Conservation (phyloP, 2,797 vertebrate species). For the Prionace glauca region DNA sequence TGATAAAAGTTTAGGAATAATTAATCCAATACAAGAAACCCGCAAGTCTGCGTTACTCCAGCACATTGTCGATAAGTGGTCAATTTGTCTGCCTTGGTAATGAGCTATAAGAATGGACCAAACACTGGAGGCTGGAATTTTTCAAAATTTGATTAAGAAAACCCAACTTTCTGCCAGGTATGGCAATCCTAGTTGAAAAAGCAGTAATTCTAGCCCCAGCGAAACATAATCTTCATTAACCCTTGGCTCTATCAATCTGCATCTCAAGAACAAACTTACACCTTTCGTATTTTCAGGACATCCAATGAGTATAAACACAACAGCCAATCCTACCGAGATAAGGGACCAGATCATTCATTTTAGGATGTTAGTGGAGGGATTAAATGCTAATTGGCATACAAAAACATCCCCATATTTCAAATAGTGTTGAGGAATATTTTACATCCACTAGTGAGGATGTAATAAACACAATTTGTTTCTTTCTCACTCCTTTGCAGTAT, state of each 20-base stretch:
- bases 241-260: neutral
- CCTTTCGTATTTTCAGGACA: neutral
- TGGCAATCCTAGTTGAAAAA: neutral
- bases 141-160: neutral
- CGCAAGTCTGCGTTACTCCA: neutral
- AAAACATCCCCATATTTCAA: no score
- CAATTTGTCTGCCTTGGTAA: neutral
- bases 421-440: no score
- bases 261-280: neutral
- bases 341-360: no score
- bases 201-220: neutral
- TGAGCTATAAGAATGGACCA: neutral
- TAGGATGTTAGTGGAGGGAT: no score
- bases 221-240: neutral
- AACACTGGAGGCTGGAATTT: neutral
- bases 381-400: no score
- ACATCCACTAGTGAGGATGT: no score
- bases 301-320: neutral
- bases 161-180: neutral
- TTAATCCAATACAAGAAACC: neutral
- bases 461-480: no score
- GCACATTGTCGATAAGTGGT: no score
- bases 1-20: neutral
- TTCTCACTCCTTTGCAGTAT: no score
- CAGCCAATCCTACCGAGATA: no score